Evolutionary conservation across 1,140 invertebrate species (phyloP).

Genomic region (Macrobrachium nipponense): DNA sequence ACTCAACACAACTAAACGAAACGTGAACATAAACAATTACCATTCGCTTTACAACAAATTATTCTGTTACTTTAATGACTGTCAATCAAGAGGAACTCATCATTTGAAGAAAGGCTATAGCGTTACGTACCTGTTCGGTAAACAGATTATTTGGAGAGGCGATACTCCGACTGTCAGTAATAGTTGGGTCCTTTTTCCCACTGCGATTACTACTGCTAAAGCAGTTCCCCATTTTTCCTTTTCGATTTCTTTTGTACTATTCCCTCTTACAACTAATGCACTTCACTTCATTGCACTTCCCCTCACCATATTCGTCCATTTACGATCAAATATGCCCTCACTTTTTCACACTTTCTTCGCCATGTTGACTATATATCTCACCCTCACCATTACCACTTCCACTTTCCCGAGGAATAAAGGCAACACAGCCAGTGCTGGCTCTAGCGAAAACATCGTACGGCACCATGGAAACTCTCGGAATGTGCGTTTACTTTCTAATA

Average conservation of each 20-base stretch:
- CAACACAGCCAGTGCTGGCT: neutral
- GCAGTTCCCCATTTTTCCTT: slow-evolving; percentile 57
- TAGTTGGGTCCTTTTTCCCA: slow-evolving; percentile 49
- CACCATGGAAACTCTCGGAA: no score
- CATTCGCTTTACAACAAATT: no score
- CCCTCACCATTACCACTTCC: slow-evolving; percentile 30
- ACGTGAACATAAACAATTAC: no score
- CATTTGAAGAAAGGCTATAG: no score
- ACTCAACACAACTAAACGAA: no score
- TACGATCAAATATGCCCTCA: neutral
- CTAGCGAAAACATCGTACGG: no score
- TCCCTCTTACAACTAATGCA: neutral
- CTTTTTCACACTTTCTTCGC: neutral
- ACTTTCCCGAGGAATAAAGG: slow-evolving; percentile 26
- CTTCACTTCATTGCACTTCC: slow-evolving; percentile 39
- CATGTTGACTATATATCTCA: neutral
- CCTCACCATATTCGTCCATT: slow-evolving; percentile 6
- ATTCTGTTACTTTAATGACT: no score
- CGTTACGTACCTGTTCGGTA: slow-evolving; percentile 24
- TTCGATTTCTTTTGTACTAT: slow-evolving; percentile 1
- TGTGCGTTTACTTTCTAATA: no score
- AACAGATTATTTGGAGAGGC: slow-evolving; percentile 35
- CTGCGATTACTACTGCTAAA: slow-evolving; percentile 50
- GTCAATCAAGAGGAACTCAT: no score
- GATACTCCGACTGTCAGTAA: slow-evolving; percentile 34